Evolutionary conservation across 2,113 vertebrate genomes (phyloP), one percentile per base, ranked within the genome.

Genomic region (Spilogale gracilis): DNA sequence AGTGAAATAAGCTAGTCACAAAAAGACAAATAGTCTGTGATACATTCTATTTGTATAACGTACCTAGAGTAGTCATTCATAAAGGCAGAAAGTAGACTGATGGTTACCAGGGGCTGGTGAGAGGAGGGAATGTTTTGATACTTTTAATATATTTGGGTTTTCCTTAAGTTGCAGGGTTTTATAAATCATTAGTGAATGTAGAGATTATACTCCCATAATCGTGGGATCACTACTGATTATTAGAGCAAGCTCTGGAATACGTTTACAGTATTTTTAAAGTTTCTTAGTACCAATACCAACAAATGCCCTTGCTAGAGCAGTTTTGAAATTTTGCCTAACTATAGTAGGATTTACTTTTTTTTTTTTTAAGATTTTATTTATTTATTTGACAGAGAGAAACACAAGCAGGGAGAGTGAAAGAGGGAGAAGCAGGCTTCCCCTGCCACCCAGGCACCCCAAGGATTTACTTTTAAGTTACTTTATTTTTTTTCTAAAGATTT

Each of bases 251-350:
- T 82, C n/a, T 54, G 71, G 38, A 89, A 69, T 82, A 7, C 32
- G 50, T 92, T 88, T 89, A 54, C 13, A 73, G 50, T 63, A 38
- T 92, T 52, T 83, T 76, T 89, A 9, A 78, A 94, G 43, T 52
- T 71, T n/a, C 21, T 79, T 94, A 38, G 38, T 80, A 79, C 14
- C 48, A 50, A 65, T 82, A 93, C 21, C 52, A 86, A 65, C 16
- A 81, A 76, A 45, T 38, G 13, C 9, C 10, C 20, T 93, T 32
- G 48, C 45, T n/a, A 84, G 73, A 43, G 30, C 45, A 86, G 20
- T 86, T 94, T 76, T 78, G 81, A 91, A 79, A 79, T 95, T 80
- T 89, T 89, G 16, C 73, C 88, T 83, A 12, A 30, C 84, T 88
- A 0, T 81, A 65, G 30, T 85, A 76, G 32, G 18, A 84, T 88